These are phyloP conservation scores for Xyrichtys novacula DNA, from an alignment of 2,797 vertebrate genomes.

Conservation along the genomic window DNA sequence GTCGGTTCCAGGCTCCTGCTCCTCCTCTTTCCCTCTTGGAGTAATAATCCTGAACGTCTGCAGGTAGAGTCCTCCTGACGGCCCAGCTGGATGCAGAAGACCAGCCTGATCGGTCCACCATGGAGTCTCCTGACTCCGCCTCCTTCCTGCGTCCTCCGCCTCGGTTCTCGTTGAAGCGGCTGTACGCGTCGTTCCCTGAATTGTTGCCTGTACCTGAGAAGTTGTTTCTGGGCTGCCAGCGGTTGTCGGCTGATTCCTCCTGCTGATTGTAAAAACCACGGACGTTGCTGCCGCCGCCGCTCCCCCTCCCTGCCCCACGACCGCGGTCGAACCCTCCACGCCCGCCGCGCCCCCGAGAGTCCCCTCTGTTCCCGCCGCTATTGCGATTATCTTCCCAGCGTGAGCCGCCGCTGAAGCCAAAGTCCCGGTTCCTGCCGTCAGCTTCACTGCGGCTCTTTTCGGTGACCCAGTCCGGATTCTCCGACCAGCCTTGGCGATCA, in stretches of 20 bases:
- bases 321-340: conserved; percentile 82
- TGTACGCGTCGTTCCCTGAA: conserved; percentile 90
- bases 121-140: conserved; percentile 84
- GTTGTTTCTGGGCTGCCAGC: conserved; percentile 90
- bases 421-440: conserved; percentile 68
- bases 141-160: conserved; percentile 88
- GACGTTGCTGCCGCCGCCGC: conserved; percentile 61
- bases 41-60: conserved; percentile 98
- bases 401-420: conserved; percentile 39
- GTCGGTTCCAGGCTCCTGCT: conserved; percentile 88
- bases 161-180: conserved; percentile 90
- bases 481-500: conserved; percentile 83
- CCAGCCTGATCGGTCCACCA: conserved; percentile 96
- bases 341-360: conserved; percentile 85
- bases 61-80: conserved; percentile 95
- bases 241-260: conserved; percentile 87
- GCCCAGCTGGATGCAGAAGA: conserved; percentile 98
- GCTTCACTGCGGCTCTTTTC: conserved; percentile 87
- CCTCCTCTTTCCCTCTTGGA: conserved; percentile 90
- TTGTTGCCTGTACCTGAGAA: conserved; percentile 91
- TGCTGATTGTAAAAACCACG: conserved; percentile 85
- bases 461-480: conserved; percentile 93
- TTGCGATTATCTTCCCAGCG: conserved; percentile 69
- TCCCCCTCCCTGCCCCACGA: conserved; percentile 84
- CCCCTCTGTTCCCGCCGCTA: conserved; percentile 68